Evolutionary conservation across 2,888 invertebrate species (phyloP).

Genomic region (Agrotis ipsilon): DNA sequence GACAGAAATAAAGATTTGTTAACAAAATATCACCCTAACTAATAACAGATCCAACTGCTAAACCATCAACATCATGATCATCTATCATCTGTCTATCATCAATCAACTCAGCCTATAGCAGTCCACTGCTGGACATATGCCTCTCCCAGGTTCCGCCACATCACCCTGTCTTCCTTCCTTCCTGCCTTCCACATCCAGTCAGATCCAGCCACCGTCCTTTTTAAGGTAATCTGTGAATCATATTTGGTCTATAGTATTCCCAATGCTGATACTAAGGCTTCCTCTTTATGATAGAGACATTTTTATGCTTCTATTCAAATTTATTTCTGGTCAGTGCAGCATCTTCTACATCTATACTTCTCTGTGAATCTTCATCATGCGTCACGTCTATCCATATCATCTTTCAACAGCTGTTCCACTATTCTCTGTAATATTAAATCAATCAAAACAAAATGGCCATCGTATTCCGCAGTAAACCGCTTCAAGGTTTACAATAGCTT

Average conservation of each 20-base stretch:
- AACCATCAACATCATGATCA: background rate
- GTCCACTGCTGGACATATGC: too few species aligned
- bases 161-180: too few species aligned
- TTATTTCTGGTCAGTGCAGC: background rate
- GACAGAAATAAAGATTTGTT: background rate
- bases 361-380: background rate
- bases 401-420: constrained; percentile 15
- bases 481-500: constrained; percentile 10
- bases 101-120: too few species aligned
- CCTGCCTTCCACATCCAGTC: too few species aligned
- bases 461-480: constrained; percentile 10
- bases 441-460: constrained; percentile 10
- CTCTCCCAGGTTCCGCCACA: too few species aligned
- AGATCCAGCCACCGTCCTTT: too few species aligned
- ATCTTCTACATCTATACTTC: background rate
- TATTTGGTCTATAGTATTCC: too few species aligned
- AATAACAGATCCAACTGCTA: background rate
- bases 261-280: too few species aligned
- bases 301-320: background rate
- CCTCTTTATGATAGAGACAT: too few species aligned
- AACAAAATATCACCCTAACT: too few species aligned
- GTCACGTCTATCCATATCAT: background rate
- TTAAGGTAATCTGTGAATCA: too few species aligned
- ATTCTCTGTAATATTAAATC: background rate
- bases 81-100: too few species aligned